Evolutionary conservation across 23 tunicate genomes (phyloP).

Genomic region (Trididemnum miniatum): DNA sequence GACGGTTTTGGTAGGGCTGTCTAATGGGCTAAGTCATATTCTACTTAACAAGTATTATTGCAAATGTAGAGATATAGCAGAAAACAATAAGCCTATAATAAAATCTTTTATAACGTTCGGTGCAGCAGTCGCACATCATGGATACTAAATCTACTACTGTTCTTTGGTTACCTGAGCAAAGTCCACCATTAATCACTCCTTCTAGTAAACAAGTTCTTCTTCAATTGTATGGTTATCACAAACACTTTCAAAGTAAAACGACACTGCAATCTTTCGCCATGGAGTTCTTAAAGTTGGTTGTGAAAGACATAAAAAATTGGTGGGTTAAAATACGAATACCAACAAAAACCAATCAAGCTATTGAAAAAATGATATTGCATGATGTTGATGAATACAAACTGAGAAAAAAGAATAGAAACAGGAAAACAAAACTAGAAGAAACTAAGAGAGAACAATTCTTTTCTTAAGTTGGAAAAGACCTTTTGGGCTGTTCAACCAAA

Average conservation of each 20-base stretch:
- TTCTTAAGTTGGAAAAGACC: neutral
- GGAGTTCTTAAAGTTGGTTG: neutral
- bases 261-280: neutral
- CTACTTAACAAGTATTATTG: too few species aligned
- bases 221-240: neutral
- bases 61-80: too few species aligned
- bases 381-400: neutral
- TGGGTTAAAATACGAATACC: conserved; percentile 5
- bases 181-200: neutral
- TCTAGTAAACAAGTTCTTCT: neutral
- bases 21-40: too few species aligned
- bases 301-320: neutral
- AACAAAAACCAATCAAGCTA: neutral
- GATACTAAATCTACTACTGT: neutral
- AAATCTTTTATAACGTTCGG: too few species aligned
- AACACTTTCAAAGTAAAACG: neutral
- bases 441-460: neutral
- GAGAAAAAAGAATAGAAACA: neutral
- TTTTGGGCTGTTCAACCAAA: conserved; percentile 8
- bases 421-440: neutral
- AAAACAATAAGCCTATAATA: too few species aligned
- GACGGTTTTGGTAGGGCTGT: too few species aligned
- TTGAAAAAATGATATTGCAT: neutral
- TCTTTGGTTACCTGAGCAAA: neutral
- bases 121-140: too few species aligned